Evolutionary conservation across 2,888 invertebrate species (phyloP), one percentile per base, ranked within the genome.

Genomic region (Volucella bombylans): DNA sequence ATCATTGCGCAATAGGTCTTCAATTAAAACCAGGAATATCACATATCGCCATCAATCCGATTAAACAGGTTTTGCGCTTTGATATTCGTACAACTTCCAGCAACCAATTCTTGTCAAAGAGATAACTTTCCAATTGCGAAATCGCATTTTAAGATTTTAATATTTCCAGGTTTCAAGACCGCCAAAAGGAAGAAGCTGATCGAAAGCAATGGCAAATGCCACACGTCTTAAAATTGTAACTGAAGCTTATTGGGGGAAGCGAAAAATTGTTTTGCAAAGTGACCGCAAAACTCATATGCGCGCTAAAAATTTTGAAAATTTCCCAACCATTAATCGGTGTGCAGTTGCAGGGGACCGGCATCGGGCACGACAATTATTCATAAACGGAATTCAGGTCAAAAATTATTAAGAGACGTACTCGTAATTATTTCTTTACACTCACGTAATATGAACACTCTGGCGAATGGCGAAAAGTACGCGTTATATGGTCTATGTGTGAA

Each of bases 321-420:
- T 67, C 67, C 43, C 71, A 82, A 71, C 71, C 43, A 11, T 38
- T 54, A 14, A 77, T 59, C 12, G 52, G 54, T 77, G 64, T 65
- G 47, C 45, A 67, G 52, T 57, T 45, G 50, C 39, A 67, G 49
- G 11, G 39, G 47, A 15, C 12, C 59, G 69, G 49, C 47, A 31
- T 31, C 31, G 31, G 31, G 31, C 1, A 31, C 31, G 31, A 0
- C 31, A 31, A 12, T 39, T 76, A 43, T 54, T 71, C 49, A 71
- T 77, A 54, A 77, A 72, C 45, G 50, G 45, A 72, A 82, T 82
- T 67, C 72, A 78, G 78, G 82, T 82, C 82, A 82, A 78, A 72
- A 72, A 54, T 43, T 67, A 82, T 41, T 38, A 47, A 65, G 59
- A 69, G 31, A 69, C 15, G 59, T 47, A 54, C 41, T 39, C 41